Evolutionary conservation across 2,113 vertebrate genomes (phyloP), one percentile per base, ranked within the genome.

Genomic region (Pelecanoides urinatrix): DNA sequence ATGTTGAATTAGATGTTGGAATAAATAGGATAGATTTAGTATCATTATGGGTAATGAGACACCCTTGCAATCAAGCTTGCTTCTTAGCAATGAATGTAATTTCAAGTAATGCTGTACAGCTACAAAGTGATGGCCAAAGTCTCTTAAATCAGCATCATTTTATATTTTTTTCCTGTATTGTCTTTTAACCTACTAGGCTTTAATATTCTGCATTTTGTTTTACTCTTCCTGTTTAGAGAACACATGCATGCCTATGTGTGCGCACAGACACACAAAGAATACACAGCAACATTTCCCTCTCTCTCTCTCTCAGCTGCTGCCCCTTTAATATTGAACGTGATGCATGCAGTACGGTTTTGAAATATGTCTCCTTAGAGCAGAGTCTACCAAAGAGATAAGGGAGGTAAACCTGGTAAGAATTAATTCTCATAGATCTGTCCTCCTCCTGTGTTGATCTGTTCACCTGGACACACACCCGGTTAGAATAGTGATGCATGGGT

Each of bases 11-110:
- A 96, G 61, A 88, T 80, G 87, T 44, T 88, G 83, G 80, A 92
- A 95, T 96, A 94, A 94, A 96, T 95, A 96, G 74, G 86, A 77
- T 77, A 96, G 73, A 90, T 93, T 95, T 97, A 86, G 53, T 79
- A n/a, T 96, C 71, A 96, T 96, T 93, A 92, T 92, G 68, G 76
- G n/a, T 93, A 96, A 96, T 96, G 86, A 97, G 90, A 92, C 45
- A 86, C 42, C 72, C 76, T 92, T 90, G 91, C 94, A 92, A 94
- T 96, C 87, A 97, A 95, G 85, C 73, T 96, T 97, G 55, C 67
- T 93, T 96, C 80, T 96, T 84, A 89, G 92, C 52, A 86, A 56
- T 94, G 75, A 92, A 95, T 92, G 74, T 45, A 84, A 84, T 96
- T 95, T 87, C 85, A 87, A 90, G 72, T 83, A 79, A 74, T 34